These are phyloP conservation scores for Vollenhovia emeryi DNA, from an alignment of 1,140 invertebrate genomes.

Conservation along the genomic window DNA sequence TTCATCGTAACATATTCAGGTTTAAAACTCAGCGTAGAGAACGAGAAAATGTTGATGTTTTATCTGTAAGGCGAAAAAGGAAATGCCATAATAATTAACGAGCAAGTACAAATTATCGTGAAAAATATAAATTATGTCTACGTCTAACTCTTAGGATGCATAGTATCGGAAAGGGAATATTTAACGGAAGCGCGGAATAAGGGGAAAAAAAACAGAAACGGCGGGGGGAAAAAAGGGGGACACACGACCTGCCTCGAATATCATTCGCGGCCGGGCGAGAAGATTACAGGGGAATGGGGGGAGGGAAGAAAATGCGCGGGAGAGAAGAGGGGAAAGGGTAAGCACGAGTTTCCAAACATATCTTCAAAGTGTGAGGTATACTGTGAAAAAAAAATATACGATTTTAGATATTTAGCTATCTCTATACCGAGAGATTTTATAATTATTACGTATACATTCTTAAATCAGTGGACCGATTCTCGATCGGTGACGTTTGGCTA, in stretches of 20 bases:
- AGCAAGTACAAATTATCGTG: constrained; percentile 85
- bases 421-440: constrained; percentile 71
- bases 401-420: constrained; percentile 79
- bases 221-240: not conserved
- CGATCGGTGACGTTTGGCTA: constrained; percentile 54
- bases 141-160: constrained; percentile 78
- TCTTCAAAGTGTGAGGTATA: constrained; percentile 82
- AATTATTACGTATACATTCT: constrained; percentile 70
- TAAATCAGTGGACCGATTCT: constrained; percentile 54
- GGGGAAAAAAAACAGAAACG: constrained; percentile 50
- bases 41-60: constrained; percentile 78
- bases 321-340: not conserved
- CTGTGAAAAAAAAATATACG: constrained; percentile 83
- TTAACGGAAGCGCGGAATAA: constrained; percentile 62
- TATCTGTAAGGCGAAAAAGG: constrained; percentile 75
- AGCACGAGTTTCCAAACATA: constrained; percentile 76
- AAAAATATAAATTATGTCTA: constrained; percentile 78
- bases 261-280: not conserved
- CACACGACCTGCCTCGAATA: not conserved
- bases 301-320: not conserved
- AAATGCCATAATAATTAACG: constrained; percentile 84
- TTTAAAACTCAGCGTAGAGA: constrained; percentile 80
- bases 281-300: not conserved
- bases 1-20: constrained; percentile 82
- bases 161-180: constrained; percentile 71